phyloP scores from a whole-genome alignment of 2,113 vertebrate genomes.

The Menidia beryllina region DNA sequence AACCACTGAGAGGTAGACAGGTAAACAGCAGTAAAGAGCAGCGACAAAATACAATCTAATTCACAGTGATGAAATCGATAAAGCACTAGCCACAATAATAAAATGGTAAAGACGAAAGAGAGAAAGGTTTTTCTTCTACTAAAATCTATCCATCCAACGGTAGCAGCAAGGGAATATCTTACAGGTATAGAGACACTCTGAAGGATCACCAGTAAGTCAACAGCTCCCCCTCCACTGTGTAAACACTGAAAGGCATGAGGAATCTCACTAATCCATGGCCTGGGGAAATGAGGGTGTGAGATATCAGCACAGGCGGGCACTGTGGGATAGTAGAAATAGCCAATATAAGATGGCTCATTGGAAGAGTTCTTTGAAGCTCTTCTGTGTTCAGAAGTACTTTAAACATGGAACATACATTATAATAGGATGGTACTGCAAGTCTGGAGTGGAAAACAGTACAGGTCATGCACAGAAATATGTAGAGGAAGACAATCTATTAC shows the following conservation, averaged over 20 bases:
- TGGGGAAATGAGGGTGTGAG: constrained; percentile 57
- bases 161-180: constrained; percentile 5
- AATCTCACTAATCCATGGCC: constrained; percentile 65
- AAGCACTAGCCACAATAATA: background rate
- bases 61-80: no score
- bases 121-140: background rate
- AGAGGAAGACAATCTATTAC: no score
- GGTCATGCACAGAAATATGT: no score
- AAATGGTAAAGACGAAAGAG: background rate
- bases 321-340: constrained; percentile 11
- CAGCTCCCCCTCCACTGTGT: constrained; percentile 20
- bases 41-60: no score
- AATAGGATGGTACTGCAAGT: background rate
- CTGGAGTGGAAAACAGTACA: no score
- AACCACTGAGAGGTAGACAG: background rate
- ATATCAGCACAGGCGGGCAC: constrained; percentile 22
- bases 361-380: background rate
- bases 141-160: background rate
- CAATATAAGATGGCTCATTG: constrained; percentile 3
- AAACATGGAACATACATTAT: no score
- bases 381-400: background rate
- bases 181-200: constrained; percentile 8
- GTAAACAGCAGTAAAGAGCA: background rate
- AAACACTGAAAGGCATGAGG: constrained; percentile 60
- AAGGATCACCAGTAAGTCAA: constrained; percentile 38